phyloP scores from a whole-genome alignment of 1,140 invertebrate genomes.

The Pachypsylla venusta region DNA sequence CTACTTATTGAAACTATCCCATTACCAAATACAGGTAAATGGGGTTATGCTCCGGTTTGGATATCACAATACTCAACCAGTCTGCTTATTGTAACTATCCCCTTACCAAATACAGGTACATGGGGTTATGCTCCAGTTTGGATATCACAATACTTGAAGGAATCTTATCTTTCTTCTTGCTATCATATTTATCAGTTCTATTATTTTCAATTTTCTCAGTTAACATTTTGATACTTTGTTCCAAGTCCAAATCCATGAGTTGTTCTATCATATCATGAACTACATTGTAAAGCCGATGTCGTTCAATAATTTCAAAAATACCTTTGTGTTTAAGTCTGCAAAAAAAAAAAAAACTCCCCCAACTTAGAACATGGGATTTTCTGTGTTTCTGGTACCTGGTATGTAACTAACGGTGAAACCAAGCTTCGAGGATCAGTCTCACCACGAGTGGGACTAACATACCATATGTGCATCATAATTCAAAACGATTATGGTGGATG shows the following conservation, averaged over 20 bases:
- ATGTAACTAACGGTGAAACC: no score
- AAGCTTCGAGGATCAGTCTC: no score
- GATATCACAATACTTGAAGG: constrained; percentile 65
- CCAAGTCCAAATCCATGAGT: constrained; percentile 76
- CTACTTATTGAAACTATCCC: no score
- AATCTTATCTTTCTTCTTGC: constrained; percentile 36
- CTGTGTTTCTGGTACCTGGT: no score
- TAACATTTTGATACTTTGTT: constrained; percentile 68
- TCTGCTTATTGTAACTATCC: no score
- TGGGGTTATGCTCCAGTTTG: constrained; percentile 57
- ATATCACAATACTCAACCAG: constrained; percentile 68
- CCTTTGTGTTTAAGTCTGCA: constrained; percentile 69
- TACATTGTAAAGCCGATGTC: constrained; percentile 67
- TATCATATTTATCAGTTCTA: constrained; percentile 32
- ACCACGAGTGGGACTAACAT: no score
- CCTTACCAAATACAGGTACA: constrained; percentile 54
- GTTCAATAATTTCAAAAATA: constrained; percentile 75
- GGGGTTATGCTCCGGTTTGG: constrained; percentile 59
- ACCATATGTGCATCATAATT: no score
- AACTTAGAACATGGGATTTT: no score
- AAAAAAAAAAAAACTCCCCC: no score
- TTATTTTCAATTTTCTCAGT: no score
- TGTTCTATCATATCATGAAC: constrained; percentile 78
- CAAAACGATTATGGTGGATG: no score
- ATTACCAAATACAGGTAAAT: constrained; percentile 55